Evolutionary conservation across 2,888 invertebrate species (phyloP), one percentile per base, ranked within the genome.

Genomic region (Hermaeophaga mercurialis): DNA sequence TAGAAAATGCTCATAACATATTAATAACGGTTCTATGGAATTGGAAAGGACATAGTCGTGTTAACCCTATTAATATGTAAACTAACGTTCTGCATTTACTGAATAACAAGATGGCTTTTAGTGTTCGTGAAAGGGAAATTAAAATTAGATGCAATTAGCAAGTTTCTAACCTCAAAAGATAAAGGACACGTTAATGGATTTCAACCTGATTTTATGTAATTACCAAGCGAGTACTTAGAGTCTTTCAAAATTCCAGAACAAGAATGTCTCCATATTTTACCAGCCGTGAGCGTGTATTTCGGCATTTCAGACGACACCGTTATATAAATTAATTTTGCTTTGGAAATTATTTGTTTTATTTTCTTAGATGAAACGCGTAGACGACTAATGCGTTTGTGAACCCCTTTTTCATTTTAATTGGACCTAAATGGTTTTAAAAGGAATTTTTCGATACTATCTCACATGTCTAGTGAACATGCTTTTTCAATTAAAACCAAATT

Each of bases 121-220:
- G 31, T 12, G 12, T 31, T 12, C 31, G 9, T 12, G 31, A 31
- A 3, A 31, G 31, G 31, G 31, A 31, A 31, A 31, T 31, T 31
- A 31, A 31, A 31, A 31, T 31, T 31, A 11, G 31, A 31, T 31
- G 31, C 31, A 31, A 31, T 31, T 31, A 31, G 31, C 31, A 31
- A 31, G 31, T 31, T 31, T 11, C 31, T 11, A 12, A 31, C 11
- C 12, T 31, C 31, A 31, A 31, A 31, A 31, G 31, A 31, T 31
- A 31, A 31, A 31, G 31, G 31, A 11, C 31, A 12, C 31, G 31
- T 31, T 31, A 31, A 31, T 31, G 31, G 31, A 31, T n/a, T 31
- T 31, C 2, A 12, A 12, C 31, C 11, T 31, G 31, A 31, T 31
- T 31, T 31, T 31, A 31, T 31, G 6, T 31, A 31, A 31, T 31